Conservation (phyloP, 2,797 vertebrate genomes). For the Coregonus suidteri region DNA sequence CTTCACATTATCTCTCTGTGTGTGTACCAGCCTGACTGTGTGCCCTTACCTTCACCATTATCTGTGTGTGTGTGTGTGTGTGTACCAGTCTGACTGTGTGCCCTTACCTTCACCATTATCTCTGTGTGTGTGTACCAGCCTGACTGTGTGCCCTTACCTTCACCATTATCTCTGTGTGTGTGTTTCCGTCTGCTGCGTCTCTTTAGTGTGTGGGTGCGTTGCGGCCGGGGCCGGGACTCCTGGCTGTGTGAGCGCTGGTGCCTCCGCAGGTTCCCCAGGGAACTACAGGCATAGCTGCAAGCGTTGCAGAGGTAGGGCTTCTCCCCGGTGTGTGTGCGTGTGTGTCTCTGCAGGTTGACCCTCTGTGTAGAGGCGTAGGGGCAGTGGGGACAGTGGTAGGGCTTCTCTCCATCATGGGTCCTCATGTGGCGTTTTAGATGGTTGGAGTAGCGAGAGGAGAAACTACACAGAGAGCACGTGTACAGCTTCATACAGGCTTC, state of each 20-base stretch:
- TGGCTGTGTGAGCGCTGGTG: conserved; percentile 91
- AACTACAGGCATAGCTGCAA: conserved; percentile 97
- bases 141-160: conserved; percentile 41
- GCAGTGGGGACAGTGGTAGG: conserved; percentile 88
- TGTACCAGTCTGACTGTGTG: too few relatives aligned
- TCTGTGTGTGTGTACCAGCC: too few relatives aligned
- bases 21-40: too few relatives aligned
- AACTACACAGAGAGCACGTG: conserved; percentile 90
- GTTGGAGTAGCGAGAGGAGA: conserved; percentile 95
- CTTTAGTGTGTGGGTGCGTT: conserved; percentile 74
- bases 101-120: too few relatives aligned
- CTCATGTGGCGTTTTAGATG: conserved; percentile 98
- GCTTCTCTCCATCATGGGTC: conserved; percentile 96
- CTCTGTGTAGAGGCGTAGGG: conserved; percentile 93
- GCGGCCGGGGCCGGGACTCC: conserved; percentile 78
- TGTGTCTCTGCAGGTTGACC: conserved; percentile 93
- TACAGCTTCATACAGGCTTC: conserved; percentile 72
- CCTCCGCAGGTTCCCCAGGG: conserved; percentile 92
- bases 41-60: too few relatives aligned
- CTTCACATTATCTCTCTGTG: too few relatives aligned
- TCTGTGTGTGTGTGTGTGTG: too few relatives aligned
- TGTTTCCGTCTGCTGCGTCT: conserved; percentile 22
- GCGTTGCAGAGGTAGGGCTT: conserved; percentile 95
- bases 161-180: conserved; percentile 14
- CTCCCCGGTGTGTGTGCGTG: conserved; percentile 94